Conservation (phyloP, 2,888 invertebrate genomes). For the Drosophila ustulata region DNA sequence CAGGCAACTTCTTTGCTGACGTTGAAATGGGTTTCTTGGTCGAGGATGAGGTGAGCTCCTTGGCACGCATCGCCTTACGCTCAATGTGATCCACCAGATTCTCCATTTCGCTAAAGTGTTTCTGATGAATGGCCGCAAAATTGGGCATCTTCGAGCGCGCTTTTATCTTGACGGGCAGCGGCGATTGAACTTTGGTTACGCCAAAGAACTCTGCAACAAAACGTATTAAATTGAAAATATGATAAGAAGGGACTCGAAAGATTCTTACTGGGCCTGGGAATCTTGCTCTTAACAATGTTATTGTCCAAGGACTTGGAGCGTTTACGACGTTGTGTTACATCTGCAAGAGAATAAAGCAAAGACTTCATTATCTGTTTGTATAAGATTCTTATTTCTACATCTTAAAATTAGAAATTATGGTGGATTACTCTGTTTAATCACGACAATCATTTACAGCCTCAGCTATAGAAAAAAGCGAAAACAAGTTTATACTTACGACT, state of each 20-base stretch:
- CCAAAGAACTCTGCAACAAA: slow-evolving; percentile 28
- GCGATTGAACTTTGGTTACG: slow-evolving; percentile 30
- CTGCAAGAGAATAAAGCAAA: slow-evolving; percentile 42
- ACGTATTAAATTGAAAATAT: background rate
- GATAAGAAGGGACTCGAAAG: background rate
- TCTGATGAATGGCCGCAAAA: slow-evolving; percentile 89
- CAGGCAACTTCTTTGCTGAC: slow-evolving; percentile 20
- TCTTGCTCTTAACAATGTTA: slow-evolving; percentile 50
- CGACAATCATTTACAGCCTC: too few relatives aligned
- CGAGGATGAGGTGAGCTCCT: slow-evolving; percentile 71
- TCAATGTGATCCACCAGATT: slow-evolving; percentile 88
- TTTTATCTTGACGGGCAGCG: slow-evolving; percentile 51
- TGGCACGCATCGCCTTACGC: slow-evolving; percentile 84
- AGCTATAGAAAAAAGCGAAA: background rate
- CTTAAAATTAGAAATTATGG: too few relatives aligned
- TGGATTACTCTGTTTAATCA: too few relatives aligned
- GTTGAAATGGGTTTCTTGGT: slow-evolving; percentile 46
- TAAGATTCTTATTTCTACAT: too few relatives aligned
- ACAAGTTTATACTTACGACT: slow-evolving; percentile 54
- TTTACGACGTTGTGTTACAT: slow-evolving; percentile 79
- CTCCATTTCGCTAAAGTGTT: slow-evolving; percentile 89
- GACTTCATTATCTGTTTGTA: too few relatives aligned
- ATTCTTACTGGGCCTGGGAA: slow-evolving; percentile 69
- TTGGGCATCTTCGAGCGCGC: slow-evolving; percentile 88
- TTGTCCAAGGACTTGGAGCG: slow-evolving; percentile 79